Evolutionary conservation across 2,797 vertebrate species (phyloP), one percentile per base, ranked within the genome.

Genomic region (Chaunax sp.): DNA sequence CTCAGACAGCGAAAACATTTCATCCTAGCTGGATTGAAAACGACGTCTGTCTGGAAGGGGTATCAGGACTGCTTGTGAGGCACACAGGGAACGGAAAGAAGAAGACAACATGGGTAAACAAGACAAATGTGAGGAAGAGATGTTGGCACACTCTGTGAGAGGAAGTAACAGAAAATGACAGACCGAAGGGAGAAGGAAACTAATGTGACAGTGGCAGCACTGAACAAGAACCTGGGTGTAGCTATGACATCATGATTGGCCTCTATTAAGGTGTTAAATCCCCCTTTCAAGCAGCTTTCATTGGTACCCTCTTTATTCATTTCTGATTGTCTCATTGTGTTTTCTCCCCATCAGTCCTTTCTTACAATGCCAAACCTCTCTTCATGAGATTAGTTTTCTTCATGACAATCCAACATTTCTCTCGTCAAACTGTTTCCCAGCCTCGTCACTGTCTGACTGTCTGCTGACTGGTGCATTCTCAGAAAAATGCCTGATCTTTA

Each of bases 21-120:
- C 66, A 75, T 69, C 23, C 25, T 18, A 28, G 28, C 49, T 49
- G 67, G 61, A 77, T 77, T 73, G 46, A 65, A 72, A 69, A 64
- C 52, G 64, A 19, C 18, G 1, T 19, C 67, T 51, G 49, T 75
- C 51, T 83, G 62, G 67, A 55, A 54, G 47, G 33, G 44, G 67
- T 63, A 69, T 75, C 55, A 76, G 40, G 56, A 37, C 10, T 62
- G 53, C 28, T 13, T 43, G 45, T 45, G 47, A 38, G 28, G 28
- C 47, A 47, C 60, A 67, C 0, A 58, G 35, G 18, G 25, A 26
- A 16, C 52, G 20, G 68, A 43, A 57, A 58, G 18, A 67, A 55
- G 11, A 66, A 61, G 45, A 20, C 2, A 5, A 56, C 3, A 3
- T 41, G 46, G 26, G 47, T 25, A 12, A 59, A 20, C 50, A 69